Conservation (phyloP, 53 echinoderm and acorn worm species). For the Apostichopus leukothele region DNA sequence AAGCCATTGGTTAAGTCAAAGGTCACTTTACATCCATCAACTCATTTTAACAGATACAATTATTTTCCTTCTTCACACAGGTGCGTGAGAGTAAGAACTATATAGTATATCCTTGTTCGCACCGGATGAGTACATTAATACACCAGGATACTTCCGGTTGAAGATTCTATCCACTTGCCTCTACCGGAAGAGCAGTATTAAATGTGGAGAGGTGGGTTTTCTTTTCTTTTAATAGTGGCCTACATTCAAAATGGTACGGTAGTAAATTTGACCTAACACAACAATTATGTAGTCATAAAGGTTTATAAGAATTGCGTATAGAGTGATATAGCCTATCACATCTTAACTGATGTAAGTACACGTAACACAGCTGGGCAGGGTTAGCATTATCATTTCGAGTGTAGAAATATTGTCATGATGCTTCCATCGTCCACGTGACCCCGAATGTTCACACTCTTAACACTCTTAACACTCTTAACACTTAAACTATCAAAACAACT, state of each 20-base stretch:
- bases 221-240: not conserved
- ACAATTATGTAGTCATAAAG: too few relatives aligned
- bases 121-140: conserved; percentile 18
- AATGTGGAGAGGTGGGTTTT: not conserved
- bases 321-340: too few relatives aligned
- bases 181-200: conserved; percentile 29
- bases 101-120: not conserved
- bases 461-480: too few relatives aligned
- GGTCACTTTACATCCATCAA: not conserved
- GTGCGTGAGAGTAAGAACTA: not conserved
- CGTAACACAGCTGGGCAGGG: too few relatives aligned
- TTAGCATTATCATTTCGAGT: too few relatives aligned
- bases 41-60: not conserved
- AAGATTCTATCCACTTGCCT: not conserved
- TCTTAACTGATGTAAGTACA: too few relatives aligned
- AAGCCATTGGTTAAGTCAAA: not conserved
- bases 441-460: too few relatives aligned
- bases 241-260: not conserved
- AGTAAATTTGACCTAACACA: too few relatives aligned
- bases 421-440: too few relatives aligned
- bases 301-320: too few relatives aligned
- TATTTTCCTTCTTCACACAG: not conserved
- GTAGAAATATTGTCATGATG: too few relatives aligned
- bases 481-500: too few relatives aligned
- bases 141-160: conserved; percentile 3